Conservation (phyloP, 2,113 vertebrate species). For the Rafetus swinhoei region DNA sequence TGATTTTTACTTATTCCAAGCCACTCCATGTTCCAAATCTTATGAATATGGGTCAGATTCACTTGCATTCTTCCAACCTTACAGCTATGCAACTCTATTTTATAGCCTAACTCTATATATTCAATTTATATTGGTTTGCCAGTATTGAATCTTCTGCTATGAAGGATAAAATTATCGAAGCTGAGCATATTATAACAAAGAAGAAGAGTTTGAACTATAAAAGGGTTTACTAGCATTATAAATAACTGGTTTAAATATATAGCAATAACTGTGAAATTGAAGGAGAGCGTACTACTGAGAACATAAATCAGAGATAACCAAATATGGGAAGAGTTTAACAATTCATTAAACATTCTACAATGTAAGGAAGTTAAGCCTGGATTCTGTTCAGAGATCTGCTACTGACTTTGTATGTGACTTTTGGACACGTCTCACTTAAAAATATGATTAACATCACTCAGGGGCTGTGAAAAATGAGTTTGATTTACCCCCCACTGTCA, state of each 20-base stretch:
- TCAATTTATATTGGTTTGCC: accelerated
- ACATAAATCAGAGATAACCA: not conserved
- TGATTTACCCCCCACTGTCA: not conserved
- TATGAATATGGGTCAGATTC: not conserved
- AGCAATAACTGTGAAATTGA: not conserved
- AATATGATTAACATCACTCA: not conserved
- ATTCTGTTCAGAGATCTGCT: not conserved
- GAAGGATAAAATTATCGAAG: not conserved
- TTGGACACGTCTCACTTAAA: not conserved
- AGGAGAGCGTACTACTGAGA: not conserved
- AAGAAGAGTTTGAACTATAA: not conserved
- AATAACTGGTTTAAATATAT: not conserved
- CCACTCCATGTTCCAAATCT: not conserved
- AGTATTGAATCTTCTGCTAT: not conserved
- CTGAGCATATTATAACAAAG: not conserved
- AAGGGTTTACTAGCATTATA: not conserved
- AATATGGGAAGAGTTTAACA: not conserved
- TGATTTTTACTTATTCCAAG: not conserved
- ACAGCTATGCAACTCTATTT: not conserved
- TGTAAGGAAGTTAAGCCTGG: not conserved
- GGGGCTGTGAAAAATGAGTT: not conserved
- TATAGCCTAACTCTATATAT: not conserved
- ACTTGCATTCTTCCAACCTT: not conserved
- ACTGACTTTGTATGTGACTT: not conserved
- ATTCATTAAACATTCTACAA: not conserved